Conservation (phyloP, 2,797 vertebrate species). For the Amazona ochrocephala region DNA sequence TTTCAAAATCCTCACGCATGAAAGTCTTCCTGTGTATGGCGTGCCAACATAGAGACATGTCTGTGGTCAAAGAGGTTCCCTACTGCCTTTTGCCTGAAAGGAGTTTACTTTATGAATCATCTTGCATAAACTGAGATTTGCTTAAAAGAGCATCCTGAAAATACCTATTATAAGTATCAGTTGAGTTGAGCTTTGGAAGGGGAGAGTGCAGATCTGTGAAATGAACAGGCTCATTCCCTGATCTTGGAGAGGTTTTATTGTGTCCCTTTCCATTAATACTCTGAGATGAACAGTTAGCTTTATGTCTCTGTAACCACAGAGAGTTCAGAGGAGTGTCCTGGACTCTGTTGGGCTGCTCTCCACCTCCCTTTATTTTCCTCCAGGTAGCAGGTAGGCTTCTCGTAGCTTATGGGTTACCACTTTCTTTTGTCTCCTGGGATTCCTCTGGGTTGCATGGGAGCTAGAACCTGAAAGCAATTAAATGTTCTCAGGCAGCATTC, state of each 20-base stretch:
- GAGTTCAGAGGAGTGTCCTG: background rate
- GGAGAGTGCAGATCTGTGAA: background rate
- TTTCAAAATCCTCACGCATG: background rate
- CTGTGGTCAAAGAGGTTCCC: background rate
- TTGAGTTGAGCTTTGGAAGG: background rate
- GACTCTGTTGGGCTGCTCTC: background rate
- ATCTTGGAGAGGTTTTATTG: background rate
- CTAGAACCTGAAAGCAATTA: background rate
- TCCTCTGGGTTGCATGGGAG: background rate
- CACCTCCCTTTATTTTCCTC: background rate
- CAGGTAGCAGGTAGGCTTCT: background rate
- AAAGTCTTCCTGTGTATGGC: background rate
- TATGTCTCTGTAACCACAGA: background rate
- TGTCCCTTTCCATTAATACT: background rate
- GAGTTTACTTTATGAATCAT: background rate
- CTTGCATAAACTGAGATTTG: background rate
- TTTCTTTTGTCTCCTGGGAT: background rate
- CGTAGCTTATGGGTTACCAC: background rate
- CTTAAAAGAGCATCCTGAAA: background rate
- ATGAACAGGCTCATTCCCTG: background rate
- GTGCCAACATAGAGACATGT: fast-evolving
- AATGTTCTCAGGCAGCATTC: background rate
- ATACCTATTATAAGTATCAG: background rate
- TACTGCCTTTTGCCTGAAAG: background rate
- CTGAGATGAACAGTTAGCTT: background rate